Percentiles rank a stretch among this genome's conserved stretches.
Conservation (phyloP, 2,797 vertebrate species). For the Ptychadena robeensis region DNA sequence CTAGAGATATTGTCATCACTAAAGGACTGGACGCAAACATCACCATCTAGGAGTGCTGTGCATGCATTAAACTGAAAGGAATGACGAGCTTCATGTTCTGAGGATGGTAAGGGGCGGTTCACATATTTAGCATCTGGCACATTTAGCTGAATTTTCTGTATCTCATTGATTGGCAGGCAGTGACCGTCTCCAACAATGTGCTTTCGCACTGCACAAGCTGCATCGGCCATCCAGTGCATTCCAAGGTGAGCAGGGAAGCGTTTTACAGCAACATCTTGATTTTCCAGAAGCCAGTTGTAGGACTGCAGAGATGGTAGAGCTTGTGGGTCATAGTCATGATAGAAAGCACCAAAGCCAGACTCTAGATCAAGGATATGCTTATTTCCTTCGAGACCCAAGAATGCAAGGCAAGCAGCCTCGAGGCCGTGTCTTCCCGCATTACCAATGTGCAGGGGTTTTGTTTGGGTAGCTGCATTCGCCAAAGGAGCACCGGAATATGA, state of each 20-base stretch:
- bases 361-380: constrained; percentile 82
- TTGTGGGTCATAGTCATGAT: constrained; percentile 82
- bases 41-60: constrained; percentile 82
- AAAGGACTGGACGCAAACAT: constrained; percentile 79
- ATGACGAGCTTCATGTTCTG: constrained; percentile 91
- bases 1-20: constrained; percentile 69
- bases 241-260: constrained; percentile 88
- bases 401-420: constrained; percentile 86
- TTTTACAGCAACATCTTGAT: constrained; percentile 90
- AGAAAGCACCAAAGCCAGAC: constrained; percentile 87
- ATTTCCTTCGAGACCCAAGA: constrained; percentile 85
- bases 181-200: constrained; percentile 68
- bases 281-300: constrained; percentile 85
- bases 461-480: constrained; percentile 91
- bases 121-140: constrained; percentile 87
- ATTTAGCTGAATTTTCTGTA: constrained; percentile 77
- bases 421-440: constrained; percentile 86
- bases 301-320: constrained; percentile 69
- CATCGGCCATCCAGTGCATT: constrained; percentile 92
- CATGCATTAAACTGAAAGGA: constrained; percentile 92
- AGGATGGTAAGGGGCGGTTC: constrained; percentile 81
- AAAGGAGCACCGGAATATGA: constrained; percentile 90
- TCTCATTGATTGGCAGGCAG: constrained; percentile 69
- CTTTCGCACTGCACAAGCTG: constrained; percentile 75
- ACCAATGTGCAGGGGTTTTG: constrained; percentile 90